Conservation (phyloP, 1,140 invertebrate genomes). For the Caenorhabditis tropicalis region DNA sequence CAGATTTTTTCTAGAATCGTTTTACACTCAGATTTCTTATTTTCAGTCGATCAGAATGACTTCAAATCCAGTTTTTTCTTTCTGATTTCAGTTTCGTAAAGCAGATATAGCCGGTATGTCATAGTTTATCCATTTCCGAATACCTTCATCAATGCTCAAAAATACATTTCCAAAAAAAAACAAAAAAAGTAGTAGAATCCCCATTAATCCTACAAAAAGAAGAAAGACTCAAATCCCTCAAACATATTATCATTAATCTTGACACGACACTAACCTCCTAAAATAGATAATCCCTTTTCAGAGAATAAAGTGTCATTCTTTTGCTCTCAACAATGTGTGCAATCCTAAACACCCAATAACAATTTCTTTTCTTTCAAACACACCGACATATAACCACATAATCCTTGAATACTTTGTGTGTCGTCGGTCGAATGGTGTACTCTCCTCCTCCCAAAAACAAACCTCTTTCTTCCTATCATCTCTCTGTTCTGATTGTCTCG, state of each 20-base stretch:
- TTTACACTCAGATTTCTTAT: no score
- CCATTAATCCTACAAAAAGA: neutral
- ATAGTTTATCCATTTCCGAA: no score
- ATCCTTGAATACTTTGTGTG: constrained; percentile 12
- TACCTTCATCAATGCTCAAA: no score
- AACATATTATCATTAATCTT: constrained; percentile 21
- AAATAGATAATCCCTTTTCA: constrained; percentile 1
- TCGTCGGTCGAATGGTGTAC: neutral
- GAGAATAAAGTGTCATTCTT: neutral
- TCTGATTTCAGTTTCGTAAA: no score
- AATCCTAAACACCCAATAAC: neutral
- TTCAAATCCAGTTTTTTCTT: no score
- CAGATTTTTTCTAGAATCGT: no score
- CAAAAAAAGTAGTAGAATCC: neutral
- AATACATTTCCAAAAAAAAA: no score
- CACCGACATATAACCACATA: constrained; percentile 8
- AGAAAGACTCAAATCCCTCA: neutral
- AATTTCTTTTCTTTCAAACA: neutral
- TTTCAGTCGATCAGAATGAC: no score
- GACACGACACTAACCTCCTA: neutral
- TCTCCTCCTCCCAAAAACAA: no score
- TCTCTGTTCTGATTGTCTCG: neutral
- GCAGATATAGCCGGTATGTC: no score
- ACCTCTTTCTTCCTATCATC: no score
- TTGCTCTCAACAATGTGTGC: no score